Evolutionary conservation across 2,888 invertebrate species (phyloP), one percentile per base, ranked within the genome.

Genomic region (Orgyia antiqua): DNA sequence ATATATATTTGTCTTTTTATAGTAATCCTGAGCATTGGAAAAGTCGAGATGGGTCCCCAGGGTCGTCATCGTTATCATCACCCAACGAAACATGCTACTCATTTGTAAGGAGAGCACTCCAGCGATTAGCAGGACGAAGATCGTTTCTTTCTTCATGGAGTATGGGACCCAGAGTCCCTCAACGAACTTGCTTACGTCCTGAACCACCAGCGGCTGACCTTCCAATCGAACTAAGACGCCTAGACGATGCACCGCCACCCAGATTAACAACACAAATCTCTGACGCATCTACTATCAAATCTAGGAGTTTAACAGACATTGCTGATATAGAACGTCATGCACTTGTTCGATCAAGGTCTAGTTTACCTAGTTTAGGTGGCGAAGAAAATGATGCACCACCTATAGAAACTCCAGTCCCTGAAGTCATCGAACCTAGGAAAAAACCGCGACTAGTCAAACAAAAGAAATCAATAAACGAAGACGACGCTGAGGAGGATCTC

Each of bases 1-100:
- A 17, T 3, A 15, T 9, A 13, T 25, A 3, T n/a, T 11, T 9
- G 5, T 7, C 6, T 17, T 19, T 30, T 70, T 69, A 15, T 70
- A 77, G 77, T 18, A 68, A 67, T 35, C 54, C 59, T n/a, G 84
- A 83, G 39, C 71, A 73, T 10, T 84, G 84, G 84, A 84, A 82
- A 56, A 79, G 64, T 44, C 70, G 89, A 68, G 73, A 90, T 47
- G 88, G 89, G 9, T 89, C 89, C 1, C 93, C 92, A 10, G 94
- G 95, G 54, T 95, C 94, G 41, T 95, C 96, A 11, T 95, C 95
- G 42, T 88, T 96, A 19, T 95, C 95, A 28, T 95, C 95, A 42
- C 96, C 96, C 3, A 96, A 96, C 65, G 96, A 96, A 80, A 96
- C 96, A 2, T 97, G 97, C 69, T 97, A 97, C 76, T 96, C 96